These are phyloP conservation scores for Ectemnius cavifrons DNA, from an alignment of 2,888 invertebrate genomes.

Conservation along the genomic window DNA sequence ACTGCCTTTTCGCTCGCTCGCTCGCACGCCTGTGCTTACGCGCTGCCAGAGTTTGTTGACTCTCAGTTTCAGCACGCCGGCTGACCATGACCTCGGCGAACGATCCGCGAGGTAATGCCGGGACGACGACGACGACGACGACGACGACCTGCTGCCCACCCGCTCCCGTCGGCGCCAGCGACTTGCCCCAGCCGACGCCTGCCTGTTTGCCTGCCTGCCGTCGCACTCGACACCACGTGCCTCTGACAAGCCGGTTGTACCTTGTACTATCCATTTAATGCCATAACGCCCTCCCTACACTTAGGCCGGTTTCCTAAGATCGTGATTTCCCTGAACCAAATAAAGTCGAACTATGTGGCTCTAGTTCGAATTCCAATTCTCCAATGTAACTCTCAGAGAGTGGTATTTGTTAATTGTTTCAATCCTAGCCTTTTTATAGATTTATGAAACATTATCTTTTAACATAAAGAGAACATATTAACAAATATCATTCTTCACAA, in stretches of 20 bases:
- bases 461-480: no score
- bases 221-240: no score
- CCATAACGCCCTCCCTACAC: no score
- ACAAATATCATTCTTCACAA: no score
- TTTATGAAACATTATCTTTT: no score
- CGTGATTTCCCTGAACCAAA: no score
- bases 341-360: no score
- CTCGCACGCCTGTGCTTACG: conserved; percentile 52
- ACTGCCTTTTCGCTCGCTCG: conserved; percentile 35
- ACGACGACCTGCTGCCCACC: conserved; percentile 46
- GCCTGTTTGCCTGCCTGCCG: neutral
- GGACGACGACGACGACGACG: conserved; percentile 60
- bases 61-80: conserved; percentile 75
- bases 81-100: conserved; percentile 78
- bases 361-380: no score
- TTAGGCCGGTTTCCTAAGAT: no score
- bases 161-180: conserved; percentile 49
- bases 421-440: neutral
- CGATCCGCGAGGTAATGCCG: conserved; percentile 72
- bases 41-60: conserved; percentile 75
- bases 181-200: conserved; percentile 5
- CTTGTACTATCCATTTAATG: no score
- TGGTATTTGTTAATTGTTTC: neutral
- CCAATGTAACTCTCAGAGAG: no score
- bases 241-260: no score